These are phyloP conservation scores for Brachionus angularis DNA, from an alignment of 1,140 invertebrate genomes.

Conservation along the genomic window DNA sequence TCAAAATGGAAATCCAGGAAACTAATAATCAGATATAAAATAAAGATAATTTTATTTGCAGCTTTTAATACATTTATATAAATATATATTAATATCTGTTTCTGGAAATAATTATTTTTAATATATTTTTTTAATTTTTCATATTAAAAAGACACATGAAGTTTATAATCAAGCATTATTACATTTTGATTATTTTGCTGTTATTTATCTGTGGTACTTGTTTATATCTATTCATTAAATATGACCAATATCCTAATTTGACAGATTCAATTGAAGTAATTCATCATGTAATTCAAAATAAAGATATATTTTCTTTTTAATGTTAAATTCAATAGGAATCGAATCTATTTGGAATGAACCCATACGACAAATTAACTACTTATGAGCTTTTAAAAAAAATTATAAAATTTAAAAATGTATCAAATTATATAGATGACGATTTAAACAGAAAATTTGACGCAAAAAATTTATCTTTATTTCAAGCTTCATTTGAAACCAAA, in stretches of 20 bases:
- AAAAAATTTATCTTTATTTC: too few relatives aligned
- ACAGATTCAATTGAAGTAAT: neutral
- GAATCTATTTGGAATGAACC: conserved; percentile 7
- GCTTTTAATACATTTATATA: too few relatives aligned
- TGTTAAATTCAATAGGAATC: neutral
- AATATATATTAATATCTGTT: too few relatives aligned
- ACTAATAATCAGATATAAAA: too few relatives aligned
- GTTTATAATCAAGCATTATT: conserved; percentile 16
- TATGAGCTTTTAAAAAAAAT: neutral
- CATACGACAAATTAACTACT: conserved; percentile 3
- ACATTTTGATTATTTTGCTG: conserved; percentile 15
- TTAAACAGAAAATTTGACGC: neutral
- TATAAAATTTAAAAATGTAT: neutral
- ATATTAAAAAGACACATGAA: conserved; percentile 19
- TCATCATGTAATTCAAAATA: neutral
- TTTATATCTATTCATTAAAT: neutral
- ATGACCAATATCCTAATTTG: neutral
- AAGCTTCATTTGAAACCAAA: too few relatives aligned
- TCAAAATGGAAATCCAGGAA: too few relatives aligned
- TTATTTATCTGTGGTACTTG: neutral
- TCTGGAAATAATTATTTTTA: too few relatives aligned
- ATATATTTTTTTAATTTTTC: too few relatives aligned
- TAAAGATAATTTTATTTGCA: too few relatives aligned
- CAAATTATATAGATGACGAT: neutral
- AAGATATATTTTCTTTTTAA: neutral